Conservation (phyloP, 2,888 invertebrate species). For the Habroteleia sp. region DNA sequence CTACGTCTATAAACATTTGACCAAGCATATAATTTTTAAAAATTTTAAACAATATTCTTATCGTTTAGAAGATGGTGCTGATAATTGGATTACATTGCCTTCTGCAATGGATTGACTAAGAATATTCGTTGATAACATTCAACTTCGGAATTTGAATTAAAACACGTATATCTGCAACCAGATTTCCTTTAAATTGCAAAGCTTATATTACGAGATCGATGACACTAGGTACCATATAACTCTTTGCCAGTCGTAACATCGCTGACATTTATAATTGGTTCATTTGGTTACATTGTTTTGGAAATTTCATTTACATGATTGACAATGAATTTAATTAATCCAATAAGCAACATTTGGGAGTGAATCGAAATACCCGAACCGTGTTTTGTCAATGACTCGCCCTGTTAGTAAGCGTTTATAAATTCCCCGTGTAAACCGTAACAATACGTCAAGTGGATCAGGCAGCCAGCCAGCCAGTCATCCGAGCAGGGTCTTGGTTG, state of each 20-base stretch:
- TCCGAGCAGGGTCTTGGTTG: conserved; percentile 45
- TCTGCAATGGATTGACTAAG: too few relatives aligned
- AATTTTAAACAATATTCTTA: too few relatives aligned
- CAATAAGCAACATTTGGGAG: conserved; percentile 43
- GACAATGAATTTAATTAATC: conserved; percentile 51
- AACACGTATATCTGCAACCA: too few relatives aligned
- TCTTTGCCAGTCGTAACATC: not conserved
- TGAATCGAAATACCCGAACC: conserved; percentile 43
- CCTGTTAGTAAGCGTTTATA: conserved; percentile 43
- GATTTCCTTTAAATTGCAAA: not conserved
- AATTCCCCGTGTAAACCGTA: conserved; percentile 53
- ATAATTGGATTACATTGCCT: too few relatives aligned
- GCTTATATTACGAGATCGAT: too few relatives aligned
- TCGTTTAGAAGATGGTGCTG: too few relatives aligned
- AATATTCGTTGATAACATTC: too few relatives aligned
- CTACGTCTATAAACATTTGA: too few relatives aligned
- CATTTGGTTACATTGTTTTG: conserved; percentile 6
- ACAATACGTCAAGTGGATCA: conserved; percentile 52
- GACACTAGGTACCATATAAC: not conserved
- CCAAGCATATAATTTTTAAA: too few relatives aligned
- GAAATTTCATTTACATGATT: conserved; percentile 27
- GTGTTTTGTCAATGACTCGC: conserved; percentile 38
- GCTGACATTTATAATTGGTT: not conserved
- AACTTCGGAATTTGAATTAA: too few relatives aligned
- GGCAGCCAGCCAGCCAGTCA: conserved; percentile 45